Evolutionary conservation across 2,797 vertebrate genomes (phyloP).

Genomic region (Benthosema pterotum): DNA sequence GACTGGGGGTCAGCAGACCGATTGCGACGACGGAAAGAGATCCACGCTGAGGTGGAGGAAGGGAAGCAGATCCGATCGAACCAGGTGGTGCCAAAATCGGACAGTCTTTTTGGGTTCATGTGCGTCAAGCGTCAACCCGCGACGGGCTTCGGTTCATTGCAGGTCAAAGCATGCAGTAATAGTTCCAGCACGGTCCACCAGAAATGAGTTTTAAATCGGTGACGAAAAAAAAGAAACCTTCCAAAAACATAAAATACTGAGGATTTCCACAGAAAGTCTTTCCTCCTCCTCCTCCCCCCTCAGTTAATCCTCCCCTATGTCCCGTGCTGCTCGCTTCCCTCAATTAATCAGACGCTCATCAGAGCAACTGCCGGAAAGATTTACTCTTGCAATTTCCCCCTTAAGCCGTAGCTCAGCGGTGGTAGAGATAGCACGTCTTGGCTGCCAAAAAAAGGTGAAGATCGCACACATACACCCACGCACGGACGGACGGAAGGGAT

Average conservation of each 20-base stretch:
- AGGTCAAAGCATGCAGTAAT: slow-evolving; percentile 4
- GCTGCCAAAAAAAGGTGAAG: slow-evolving; percentile 40
- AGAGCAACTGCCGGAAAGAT: slow-evolving; percentile 49
- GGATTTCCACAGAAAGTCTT: slow-evolving; percentile 30
- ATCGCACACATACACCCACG: slow-evolving; percentile 37
- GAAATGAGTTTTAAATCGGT: slow-evolving; percentile 1
- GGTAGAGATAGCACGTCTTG: slow-evolving; percentile 58
- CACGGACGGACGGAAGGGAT: slow-evolving; percentile 29
- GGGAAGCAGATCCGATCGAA: slow-evolving; percentile 41
- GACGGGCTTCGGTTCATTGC: slow-evolving; percentile 15
- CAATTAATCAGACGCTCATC: slow-evolving; percentile 45
- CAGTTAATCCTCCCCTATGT: slow-evolving; percentile 43
- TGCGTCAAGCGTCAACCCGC: slow-evolving; percentile 27
- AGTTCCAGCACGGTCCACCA: slow-evolving; percentile 30
- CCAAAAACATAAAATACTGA: background rate
- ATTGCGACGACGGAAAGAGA: slow-evolving; percentile 31
- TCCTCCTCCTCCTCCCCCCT: too few relatives aligned
- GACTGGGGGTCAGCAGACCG: slow-evolving; percentile 18
- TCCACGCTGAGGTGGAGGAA: slow-evolving; percentile 53
- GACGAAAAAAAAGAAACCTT: slow-evolving; percentile 7
- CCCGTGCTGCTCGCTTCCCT: slow-evolving; percentile 28
- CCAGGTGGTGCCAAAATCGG: slow-evolving; percentile 35
- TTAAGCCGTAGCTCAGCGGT: slow-evolving; percentile 56
- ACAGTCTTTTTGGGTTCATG: slow-evolving; percentile 12
- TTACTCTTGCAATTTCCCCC: slow-evolving; percentile 60